phyloP scores from a whole-genome alignment of 2,888 invertebrate species.

The Pogonocherus hispidulus region DNA sequence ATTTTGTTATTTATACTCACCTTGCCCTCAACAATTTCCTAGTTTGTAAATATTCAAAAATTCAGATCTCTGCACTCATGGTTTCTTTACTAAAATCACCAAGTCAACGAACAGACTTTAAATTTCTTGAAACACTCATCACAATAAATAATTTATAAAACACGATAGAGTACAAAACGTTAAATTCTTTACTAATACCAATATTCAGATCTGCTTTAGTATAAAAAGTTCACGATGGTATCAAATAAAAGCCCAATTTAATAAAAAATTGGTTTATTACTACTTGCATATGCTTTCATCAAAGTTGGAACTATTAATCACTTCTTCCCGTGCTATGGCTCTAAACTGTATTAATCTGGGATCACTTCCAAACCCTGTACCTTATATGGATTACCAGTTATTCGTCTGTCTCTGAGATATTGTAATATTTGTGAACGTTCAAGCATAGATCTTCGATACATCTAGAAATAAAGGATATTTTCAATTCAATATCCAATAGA shows the following conservation, averaged over 20 bases:
- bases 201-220: too few species aligned
- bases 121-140: background rate
- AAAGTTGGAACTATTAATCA: background rate
- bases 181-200: too few species aligned
- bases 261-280: background rate
- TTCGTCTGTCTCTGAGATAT: constrained; percentile 75
- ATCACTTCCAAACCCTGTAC: constrained; percentile 75
- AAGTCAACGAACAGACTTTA: too few species aligned
- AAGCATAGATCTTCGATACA: constrained; percentile 71
- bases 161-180: too few species aligned
- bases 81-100: too few species aligned
- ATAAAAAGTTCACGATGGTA: too few species aligned
- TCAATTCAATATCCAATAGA: too few species aligned
- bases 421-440: constrained; percentile 71
- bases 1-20: constrained; percentile 28
- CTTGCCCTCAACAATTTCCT: background rate
- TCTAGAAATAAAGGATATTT: constrained; percentile 29
- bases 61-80: too few species aligned
- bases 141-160: too few species aligned
- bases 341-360: constrained; percentile 68
- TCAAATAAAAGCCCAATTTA: too few species aligned
- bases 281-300: background rate
- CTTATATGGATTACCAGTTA: constrained; percentile 75
- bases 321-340: background rate
- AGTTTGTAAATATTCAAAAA: too few species aligned